These are phyloP conservation scores for Pelmatolapia mariae DNA, from an alignment of 2,113 vertebrate genomes.

Conservation along the genomic window DNA sequence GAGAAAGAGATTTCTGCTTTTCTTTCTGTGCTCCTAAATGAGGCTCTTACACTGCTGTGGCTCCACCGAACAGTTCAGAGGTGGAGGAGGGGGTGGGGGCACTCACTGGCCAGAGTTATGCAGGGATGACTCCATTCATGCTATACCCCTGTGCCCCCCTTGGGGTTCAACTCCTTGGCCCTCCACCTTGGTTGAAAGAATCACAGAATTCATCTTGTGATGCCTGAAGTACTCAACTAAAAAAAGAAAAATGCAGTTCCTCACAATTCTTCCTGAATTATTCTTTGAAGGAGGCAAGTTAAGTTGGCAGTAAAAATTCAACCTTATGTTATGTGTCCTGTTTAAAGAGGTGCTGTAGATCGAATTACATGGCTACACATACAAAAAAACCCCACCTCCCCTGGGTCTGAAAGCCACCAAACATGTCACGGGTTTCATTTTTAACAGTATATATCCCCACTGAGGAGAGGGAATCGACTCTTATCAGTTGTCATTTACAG, in stretches of 20 bases:
- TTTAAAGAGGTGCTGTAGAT: not conserved
- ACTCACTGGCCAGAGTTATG: conserved; percentile 24
- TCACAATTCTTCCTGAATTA: not conserved
- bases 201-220: not conserved
- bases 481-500: conserved; percentile 52
- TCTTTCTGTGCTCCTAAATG: conserved; percentile 67
- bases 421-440: conserved; percentile 22
- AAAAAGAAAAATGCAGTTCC: not conserved
- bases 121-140: conserved; percentile 53
- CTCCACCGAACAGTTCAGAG: conserved; percentile 46
- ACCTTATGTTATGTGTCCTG: not conserved
- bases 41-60: conserved; percentile 63
- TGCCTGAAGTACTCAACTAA: not conserved
- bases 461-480: conserved; percentile 23
- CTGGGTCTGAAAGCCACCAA: not conserved
- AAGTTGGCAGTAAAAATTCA: not conserved
- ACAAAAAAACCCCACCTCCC: not conserved
- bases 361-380: not conserved
- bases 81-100: not conserved
- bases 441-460: not conserved
- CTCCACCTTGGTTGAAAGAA: conserved; percentile 13
- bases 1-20: conserved; percentile 73
- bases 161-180: conserved; percentile 39
- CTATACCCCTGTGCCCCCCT: conserved; percentile 12
- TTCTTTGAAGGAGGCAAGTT: not conserved